Percentiles rank a stretch among this genome's conserved stretches.
Evolutionary conservation across 2,113 vertebrate genomes (phyloP).

Genomic region (Antechinus flavipes): DNA sequence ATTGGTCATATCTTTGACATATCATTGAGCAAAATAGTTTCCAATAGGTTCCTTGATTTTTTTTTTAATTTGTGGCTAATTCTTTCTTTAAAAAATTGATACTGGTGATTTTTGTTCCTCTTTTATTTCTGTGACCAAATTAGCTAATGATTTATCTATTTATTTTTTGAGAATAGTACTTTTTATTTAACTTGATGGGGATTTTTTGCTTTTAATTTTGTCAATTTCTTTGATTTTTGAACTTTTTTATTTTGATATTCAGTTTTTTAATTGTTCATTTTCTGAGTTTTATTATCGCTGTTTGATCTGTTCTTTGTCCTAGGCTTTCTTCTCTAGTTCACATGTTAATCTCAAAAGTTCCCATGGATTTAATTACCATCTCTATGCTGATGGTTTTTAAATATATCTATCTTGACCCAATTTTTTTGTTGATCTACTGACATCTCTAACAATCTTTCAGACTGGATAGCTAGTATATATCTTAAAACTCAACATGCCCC

Average conservation of each 20-base stretch:
- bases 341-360: background rate
- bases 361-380: background rate
- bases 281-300: background rate
- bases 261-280: background rate
- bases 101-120: background rate
- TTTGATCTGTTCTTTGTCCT: background rate
- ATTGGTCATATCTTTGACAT: background rate
- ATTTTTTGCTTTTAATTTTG: background rate
- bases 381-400: background rate
- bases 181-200: background rate
- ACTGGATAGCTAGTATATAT: background rate
- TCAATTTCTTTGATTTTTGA: background rate
- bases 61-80: background rate
- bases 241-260: background rate
- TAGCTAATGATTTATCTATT: background rate
- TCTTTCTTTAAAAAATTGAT: background rate
- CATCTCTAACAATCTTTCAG: background rate
- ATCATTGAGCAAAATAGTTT: background rate
- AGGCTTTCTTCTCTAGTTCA: background rate
- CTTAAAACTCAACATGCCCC: background rate
- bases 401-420: background rate
- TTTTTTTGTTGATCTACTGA: background rate
- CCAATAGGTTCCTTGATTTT: background rate
- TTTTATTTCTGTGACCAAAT: background rate
- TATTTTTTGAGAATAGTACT: background rate